Evolutionary conservation across 2,797 vertebrate genomes (phyloP).

Genomic region (Sebastes steindachneri): DNA sequence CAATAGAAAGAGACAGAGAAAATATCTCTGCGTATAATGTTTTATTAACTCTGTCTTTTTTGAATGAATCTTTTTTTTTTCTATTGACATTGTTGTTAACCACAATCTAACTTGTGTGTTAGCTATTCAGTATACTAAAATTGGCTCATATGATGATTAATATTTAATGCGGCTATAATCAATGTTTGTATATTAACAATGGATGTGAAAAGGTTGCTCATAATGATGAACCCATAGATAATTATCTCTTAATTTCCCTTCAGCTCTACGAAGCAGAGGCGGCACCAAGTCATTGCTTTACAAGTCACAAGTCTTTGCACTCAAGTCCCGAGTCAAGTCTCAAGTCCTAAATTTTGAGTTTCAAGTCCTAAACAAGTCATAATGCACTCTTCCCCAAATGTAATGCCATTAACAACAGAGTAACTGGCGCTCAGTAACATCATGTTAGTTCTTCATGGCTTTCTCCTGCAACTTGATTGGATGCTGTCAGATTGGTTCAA

Average conservation of each 20-base stretch:
- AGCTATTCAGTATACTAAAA: background rate
- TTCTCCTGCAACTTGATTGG: too few species aligned
- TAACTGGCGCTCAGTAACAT: too few species aligned
- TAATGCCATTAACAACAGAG: too few species aligned
- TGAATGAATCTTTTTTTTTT: conserved; percentile 8
- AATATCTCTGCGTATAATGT: background rate
- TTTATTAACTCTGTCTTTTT: background rate
- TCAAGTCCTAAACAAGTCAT: too few species aligned
- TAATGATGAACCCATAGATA: background rate
- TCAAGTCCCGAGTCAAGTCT: too few species aligned
- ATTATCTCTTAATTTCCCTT: background rate
- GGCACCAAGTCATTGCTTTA: too few species aligned
- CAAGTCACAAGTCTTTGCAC: too few species aligned
- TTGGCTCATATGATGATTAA: background rate
- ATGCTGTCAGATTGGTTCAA: too few species aligned
- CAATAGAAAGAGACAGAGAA: background rate
- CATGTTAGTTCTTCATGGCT: too few species aligned
- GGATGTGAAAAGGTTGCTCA: background rate
- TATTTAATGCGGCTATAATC: background rate
- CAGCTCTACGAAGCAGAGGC: background rate
- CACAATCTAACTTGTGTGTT: background rate
- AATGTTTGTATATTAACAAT: background rate
- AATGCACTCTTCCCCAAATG: too few species aligned
- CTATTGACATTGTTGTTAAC: background rate
- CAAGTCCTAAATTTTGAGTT: too few species aligned